Evolutionary conservation across 1,140 invertebrate genomes (phyloP).

Genomic region (Eurytemora carolleeae): DNA sequence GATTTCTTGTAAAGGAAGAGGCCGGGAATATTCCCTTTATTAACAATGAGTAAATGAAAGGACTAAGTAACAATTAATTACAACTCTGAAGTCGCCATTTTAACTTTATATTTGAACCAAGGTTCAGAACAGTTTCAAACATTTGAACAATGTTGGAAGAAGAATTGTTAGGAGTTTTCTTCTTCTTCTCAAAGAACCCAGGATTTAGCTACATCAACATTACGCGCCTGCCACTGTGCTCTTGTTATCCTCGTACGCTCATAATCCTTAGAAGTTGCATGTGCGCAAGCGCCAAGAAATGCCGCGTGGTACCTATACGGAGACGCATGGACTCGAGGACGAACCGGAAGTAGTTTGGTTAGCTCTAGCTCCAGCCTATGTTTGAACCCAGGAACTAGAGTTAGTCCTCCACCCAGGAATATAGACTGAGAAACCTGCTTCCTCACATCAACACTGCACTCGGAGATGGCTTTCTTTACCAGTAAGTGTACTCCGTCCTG

Average conservation of each 20-base stretch:
- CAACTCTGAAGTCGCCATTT: too few relatives aligned
- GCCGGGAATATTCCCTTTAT: too few relatives aligned
- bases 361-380: conserved; percentile 37
- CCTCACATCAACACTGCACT: conserved; percentile 34
- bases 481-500: conserved; percentile 36
- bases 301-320: conserved; percentile 38
- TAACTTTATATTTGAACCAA: too few relatives aligned
- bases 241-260: conserved; percentile 29
- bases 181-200: too few relatives aligned
- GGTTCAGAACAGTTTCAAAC: too few relatives aligned
- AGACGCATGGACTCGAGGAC: conserved; percentile 33
- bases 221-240: conserved; percentile 26
- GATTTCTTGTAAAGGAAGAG: too few relatives aligned
- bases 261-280: conserved; percentile 33
- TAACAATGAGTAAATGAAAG: too few relatives aligned
- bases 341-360: conserved; percentile 32
- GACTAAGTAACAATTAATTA: too few relatives aligned
- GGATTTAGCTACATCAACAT: too few relatives aligned
- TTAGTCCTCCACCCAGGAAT: conserved; percentile 35
- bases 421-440: conserved; percentile 31
- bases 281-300: conserved; percentile 35
- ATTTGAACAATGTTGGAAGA: too few relatives aligned
- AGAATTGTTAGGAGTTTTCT: too few relatives aligned
- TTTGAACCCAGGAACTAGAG: conserved; percentile 37
- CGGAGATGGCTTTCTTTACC: conserved; percentile 35